These are phyloP conservation scores for Arothron firmamentum DNA, from an alignment of 2,113 vertebrate genomes.

Conservation along the genomic window DNA sequence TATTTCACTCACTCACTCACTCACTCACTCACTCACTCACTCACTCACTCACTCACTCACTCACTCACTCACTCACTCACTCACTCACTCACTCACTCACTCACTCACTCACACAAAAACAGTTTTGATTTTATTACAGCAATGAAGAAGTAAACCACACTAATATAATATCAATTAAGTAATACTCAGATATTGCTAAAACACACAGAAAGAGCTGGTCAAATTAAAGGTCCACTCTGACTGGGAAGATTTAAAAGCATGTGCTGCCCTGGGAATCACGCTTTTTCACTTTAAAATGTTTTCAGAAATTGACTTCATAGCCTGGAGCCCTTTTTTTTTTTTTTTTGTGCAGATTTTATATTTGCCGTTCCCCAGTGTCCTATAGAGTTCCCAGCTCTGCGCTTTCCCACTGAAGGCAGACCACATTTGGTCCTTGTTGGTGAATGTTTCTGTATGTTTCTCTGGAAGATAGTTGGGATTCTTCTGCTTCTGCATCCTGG, in stretches of 20 bases:
- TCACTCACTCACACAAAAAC: background rate
- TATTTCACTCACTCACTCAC: too few relatives aligned
- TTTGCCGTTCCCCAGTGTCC: constrained; percentile 48
- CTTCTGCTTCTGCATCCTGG: constrained; percentile 62
- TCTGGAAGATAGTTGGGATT: constrained; percentile 65
- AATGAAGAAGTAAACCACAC: too few relatives aligned
- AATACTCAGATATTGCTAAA: background rate
- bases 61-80: too few relatives aligned
- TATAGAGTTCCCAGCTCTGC: constrained; percentile 47
- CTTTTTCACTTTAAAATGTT: constrained; percentile 24
- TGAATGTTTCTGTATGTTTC: constrained; percentile 52
- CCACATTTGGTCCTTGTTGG: constrained; percentile 49
- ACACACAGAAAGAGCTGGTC: constrained; percentile 2
- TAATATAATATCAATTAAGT: too few relatives aligned
- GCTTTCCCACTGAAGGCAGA: constrained; percentile 59
- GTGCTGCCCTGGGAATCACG: constrained; percentile 32
- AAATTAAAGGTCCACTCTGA: background rate
- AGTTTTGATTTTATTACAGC: background rate
- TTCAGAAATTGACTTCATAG: constrained; percentile 15
- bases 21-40: too few relatives aligned
- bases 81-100: too few relatives aligned
- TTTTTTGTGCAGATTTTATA: constrained; percentile 25
- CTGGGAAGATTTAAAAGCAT: constrained; percentile 16
- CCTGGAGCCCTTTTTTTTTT: constrained; percentile 29
- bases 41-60: too few relatives aligned